Evolutionary conservation across 2,113 vertebrate genomes (phyloP).

Genomic region (Rhinichthys klamathensis): DNA sequence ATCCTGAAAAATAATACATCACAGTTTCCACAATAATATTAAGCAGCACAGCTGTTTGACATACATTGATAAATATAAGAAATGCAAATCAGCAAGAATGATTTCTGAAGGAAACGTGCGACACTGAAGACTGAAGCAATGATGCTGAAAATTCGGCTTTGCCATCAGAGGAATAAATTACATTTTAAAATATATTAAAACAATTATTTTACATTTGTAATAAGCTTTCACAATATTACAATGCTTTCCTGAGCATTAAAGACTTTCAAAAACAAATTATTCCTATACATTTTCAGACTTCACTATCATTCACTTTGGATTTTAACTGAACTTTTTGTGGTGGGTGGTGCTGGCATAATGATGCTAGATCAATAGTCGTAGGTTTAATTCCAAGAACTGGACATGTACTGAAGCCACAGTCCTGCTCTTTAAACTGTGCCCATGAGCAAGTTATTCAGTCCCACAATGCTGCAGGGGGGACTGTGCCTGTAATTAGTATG

Average conservation of each 20-base stretch:
- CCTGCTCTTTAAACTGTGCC: not conserved
- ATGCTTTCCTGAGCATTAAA: not conserved
- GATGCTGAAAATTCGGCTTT: not conserved
- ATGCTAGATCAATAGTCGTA: not conserved
- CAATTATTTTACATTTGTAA: not conserved
- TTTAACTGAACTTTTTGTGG: not conserved
- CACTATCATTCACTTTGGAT: not conserved
- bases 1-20: not conserved
- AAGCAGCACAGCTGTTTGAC: not conserved
- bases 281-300: too few species aligned
- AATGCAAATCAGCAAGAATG: not conserved
- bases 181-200: not conserved
- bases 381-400: not conserved
- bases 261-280: not conserved
- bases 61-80: not conserved
- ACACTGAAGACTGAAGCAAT: not conserved
- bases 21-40: not conserved
- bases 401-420: not conserved
- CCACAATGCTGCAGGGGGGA: constrained; percentile 24
- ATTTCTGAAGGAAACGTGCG: not conserved
- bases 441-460: constrained; percentile 10
- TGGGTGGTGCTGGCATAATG: not conserved
- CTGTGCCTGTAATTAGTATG: constrained; percentile 34
- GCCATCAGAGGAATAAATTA: not conserved
- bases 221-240: not conserved